Base-by-base conservation (phyloP, 1,140 invertebrate genomes). In the Antheraea pernyi region DNA sequence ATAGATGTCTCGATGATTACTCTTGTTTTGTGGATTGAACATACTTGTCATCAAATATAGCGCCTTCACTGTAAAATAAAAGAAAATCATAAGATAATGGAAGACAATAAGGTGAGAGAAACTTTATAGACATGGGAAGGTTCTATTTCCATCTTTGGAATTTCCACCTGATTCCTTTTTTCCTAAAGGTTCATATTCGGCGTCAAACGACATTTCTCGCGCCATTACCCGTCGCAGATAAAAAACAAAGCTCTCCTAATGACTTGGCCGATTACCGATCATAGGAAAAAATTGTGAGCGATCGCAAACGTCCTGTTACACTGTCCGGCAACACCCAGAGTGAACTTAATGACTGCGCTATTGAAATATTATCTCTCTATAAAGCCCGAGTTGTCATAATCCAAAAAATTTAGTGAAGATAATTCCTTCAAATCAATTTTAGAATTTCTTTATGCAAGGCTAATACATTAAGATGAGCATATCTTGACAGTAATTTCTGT, bases 221-320 rank as follows among this genome's bases (percentile, higher is more conserved):
- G 77, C 79, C 81, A 83, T 83, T 83, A 81, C 77, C 73, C 73
- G 9, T 10, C 42, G 64, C 67, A 71, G 77, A 77, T 78, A 79
- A 83, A 83, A 83, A 83, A 79, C 77, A 83, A 83, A 81, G 67
- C 68, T 66, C 63, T 69, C 77, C 79, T 83, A 83, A 83, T 83
- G 81, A 83, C 81, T 81, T 76, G 63, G 77, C 63, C 81, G 79
- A 83, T 83, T 83, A 83, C 81, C 81, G 76, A 83, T 83, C 77
- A 78, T 70, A 59, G 75, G 74, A 77, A 83, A 83, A 83, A 83
- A 79, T 53, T 53, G 46, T 16, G 7, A 61, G 6, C 60, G 60
- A 36, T 16, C 19, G 0, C 19, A 7, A 61, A 53, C 46, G 16
- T 13, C 46, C 46, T n/a, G 16, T 5, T 53, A 53, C 46, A 53